phyloP scores from a whole-genome alignment of 92 coral and sea anemone genomes.

The Isaurus tuberculatus region DNA sequence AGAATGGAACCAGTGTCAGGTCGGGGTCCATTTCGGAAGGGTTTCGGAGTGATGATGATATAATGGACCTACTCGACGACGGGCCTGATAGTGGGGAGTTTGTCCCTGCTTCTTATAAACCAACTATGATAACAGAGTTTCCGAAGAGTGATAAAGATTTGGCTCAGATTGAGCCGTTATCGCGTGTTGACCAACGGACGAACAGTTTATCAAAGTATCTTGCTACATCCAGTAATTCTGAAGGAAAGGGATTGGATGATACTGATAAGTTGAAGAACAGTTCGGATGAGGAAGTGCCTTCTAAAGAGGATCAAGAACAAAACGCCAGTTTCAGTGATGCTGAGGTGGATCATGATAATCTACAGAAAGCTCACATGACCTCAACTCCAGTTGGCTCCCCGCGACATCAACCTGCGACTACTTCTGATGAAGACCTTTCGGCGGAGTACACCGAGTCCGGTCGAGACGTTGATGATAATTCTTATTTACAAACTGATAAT shows the following conservation, averaged over 20 bases:
- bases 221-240: slow-evolving; percentile 10
- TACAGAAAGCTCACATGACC: slow-evolving; percentile 42
- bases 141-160: slow-evolving; percentile 37
- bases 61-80: slow-evolving; percentile 91
- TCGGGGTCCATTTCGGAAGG: slow-evolving; percentile 87
- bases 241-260: neutral
- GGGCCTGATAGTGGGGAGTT: slow-evolving; percentile 66
- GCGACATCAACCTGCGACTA: slow-evolving; percentile 1
- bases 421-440: slow-evolving; percentile 21
- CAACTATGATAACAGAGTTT: slow-evolving; percentile 35
- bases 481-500: neutral
- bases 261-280: neutral
- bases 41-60: slow-evolving; percentile 96
- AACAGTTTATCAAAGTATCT: slow-evolving; percentile 56
- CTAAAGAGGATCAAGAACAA: slow-evolving; percentile 7
- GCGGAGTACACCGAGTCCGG: neutral
- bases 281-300: neutral
- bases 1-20: slow-evolving; percentile 57
- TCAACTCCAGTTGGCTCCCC: slow-evolving; percentile 66
- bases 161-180: slow-evolving; percentile 31
- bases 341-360: slow-evolving; percentile 74
- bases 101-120: slow-evolving; percentile 52
- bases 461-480: slow-evolving; percentile 32
- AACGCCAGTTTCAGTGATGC: slow-evolving; percentile 70
- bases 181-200: slow-evolving; percentile 12